phyloP scores from a whole-genome alignment of 1,140 invertebrate species.

The Adoxophyes honmai region DNA sequence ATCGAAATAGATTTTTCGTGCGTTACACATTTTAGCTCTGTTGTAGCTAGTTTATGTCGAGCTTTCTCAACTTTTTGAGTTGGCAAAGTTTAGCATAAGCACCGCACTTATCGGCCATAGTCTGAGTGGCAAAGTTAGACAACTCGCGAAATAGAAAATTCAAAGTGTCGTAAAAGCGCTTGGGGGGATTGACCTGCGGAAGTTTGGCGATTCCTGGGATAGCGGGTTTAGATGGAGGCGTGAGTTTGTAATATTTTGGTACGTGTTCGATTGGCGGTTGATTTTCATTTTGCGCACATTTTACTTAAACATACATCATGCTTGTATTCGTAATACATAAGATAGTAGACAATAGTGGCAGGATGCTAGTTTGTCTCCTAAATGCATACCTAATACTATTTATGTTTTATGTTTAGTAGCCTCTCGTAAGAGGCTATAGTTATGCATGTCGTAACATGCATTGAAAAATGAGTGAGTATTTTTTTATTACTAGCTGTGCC shows the following conservation, averaged over 20 bases:
- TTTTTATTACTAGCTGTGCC: too few relatives aligned
- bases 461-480: too few relatives aligned
- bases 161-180: slow-evolving; percentile 4
- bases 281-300: neutral
- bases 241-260: neutral
- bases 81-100: neutral
- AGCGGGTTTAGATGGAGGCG: neutral
- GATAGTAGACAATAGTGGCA: neutral
- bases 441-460: too few relatives aligned
- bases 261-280: neutral
- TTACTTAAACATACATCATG: neutral
- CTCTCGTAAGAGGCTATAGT: too few relatives aligned
- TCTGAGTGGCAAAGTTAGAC: neutral
- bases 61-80: too few relatives aligned
- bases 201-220: neutral
- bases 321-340: neutral
- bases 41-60: too few relatives aligned
- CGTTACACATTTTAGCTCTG: too few relatives aligned
- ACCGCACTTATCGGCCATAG: neutral
- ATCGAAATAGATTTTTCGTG: too few relatives aligned
- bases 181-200: neutral
- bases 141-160: slow-evolving; percentile 7
- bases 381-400: too few relatives aligned
- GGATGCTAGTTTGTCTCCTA: neutral
- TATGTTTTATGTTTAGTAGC: too few relatives aligned